These are phyloP conservation scores for Colinus virginianus DNA, from an alignment of 2,113 vertebrate species.

Conservation along the genomic window DNA sequence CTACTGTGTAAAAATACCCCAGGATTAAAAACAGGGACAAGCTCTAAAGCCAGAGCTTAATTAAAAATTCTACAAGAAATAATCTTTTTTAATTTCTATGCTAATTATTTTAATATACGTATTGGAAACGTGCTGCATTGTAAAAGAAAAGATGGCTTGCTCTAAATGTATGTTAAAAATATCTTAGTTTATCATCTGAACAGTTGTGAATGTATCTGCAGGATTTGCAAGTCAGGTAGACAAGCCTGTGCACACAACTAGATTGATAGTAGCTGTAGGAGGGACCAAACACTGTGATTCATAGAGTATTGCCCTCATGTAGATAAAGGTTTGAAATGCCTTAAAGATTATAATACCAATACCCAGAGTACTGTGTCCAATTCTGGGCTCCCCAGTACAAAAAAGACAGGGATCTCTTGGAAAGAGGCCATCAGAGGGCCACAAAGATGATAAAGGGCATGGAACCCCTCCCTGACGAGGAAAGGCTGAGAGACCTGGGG, in stretches of 20 bases:
- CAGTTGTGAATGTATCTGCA: background rate
- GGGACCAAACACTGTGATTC: background rate
- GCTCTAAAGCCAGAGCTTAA: background rate
- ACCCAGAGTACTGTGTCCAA: too few relatives aligned
- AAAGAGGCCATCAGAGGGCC: too few relatives aligned
- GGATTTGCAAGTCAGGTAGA: background rate
- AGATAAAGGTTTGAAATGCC: background rate
- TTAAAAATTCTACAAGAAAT: background rate
- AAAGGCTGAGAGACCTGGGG: too few relatives aligned
- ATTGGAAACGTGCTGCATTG: background rate
- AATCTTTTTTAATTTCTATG: background rate
- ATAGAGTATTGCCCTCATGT: background rate
- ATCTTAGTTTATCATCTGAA: background rate
- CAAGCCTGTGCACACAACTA: background rate
- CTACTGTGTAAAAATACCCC: background rate
- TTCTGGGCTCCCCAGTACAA: too few relatives aligned
- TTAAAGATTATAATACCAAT: background rate
- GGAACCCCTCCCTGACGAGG: too few relatives aligned
- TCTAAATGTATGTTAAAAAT: background rate
- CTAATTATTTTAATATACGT: background rate
- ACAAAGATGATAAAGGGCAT: too few relatives aligned
- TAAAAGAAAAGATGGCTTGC: background rate
- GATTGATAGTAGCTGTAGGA: background rate
- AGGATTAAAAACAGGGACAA: background rate
- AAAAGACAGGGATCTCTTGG: too few relatives aligned